These are phyloP conservation scores for Probaryconus sp. DNA, from an alignment of 1,140 invertebrate species.

Conservation along the genomic window DNA sequence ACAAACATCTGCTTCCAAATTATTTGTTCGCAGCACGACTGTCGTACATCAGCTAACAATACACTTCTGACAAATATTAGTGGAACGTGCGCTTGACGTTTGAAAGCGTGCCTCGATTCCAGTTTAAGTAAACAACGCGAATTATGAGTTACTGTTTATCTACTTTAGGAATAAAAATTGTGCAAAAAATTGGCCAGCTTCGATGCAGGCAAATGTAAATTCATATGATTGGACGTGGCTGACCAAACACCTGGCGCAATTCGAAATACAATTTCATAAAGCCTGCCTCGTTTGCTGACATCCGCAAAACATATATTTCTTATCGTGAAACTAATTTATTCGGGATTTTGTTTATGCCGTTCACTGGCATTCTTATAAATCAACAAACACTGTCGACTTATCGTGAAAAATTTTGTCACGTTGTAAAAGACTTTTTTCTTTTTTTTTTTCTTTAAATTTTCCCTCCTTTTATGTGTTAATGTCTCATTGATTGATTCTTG, in stretches of 20 bases:
- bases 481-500: no score
- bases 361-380: no score
- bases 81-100: constrained; percentile 65
- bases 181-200: constrained; percentile 17
- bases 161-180: constrained; percentile 50
- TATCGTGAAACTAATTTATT: constrained; percentile 20
- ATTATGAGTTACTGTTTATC: constrained; percentile 62
- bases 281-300: constrained; percentile 35
- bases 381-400: no score
- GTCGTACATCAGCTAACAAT: constrained; percentile 54
- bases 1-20: constrained; percentile 51
- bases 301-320: constrained; percentile 20
- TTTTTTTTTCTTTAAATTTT: no score
- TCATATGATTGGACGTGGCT: constrained; percentile 50
- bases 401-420: no score
- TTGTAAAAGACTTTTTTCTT: no score
- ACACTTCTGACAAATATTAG: constrained; percentile 70
- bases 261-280: constrained; percentile 47
- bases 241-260: constrained; percentile 48
- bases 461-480: no score
- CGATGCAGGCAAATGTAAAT: constrained; percentile 49
- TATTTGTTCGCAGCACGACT: constrained; percentile 54
- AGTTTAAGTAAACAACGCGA: constrained; percentile 62
- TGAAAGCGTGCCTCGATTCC: constrained; percentile 32
- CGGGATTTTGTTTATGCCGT: neutral